Percentiles rank a stretch among this genome's conserved stretches.
Evolutionary conservation across 2,797 vertebrate species (phyloP).

Genomic region (Chaetodon trifasciatus): DNA sequence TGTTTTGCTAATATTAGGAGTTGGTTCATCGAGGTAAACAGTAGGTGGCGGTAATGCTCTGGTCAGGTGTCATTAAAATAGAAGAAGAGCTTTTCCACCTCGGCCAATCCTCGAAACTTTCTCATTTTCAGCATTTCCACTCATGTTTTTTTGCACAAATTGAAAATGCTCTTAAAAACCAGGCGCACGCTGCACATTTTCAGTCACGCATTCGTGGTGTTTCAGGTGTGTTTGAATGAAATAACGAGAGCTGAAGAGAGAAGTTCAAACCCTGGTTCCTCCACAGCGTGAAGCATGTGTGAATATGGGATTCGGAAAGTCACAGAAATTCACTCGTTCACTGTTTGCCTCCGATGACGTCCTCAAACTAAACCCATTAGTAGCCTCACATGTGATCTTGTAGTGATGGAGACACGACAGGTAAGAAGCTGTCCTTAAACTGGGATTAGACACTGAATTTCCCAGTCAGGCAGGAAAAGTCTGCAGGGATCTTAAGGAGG

Average conservation of each 20-base stretch:
- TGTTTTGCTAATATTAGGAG: neutral
- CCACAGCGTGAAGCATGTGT: neutral
- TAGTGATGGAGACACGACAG: conserved; percentile 20
- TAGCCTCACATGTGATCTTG: conserved; percentile 25
- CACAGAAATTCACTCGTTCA: neutral
- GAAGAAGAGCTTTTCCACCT: too few relatives aligned
- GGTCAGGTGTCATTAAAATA: too few relatives aligned
- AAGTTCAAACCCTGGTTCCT: neutral
- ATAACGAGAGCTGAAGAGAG: too few relatives aligned
- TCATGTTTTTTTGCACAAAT: neutral
- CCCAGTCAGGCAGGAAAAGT: neutral
- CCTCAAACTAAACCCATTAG: conserved; percentile 19
- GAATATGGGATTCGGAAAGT: neutral
- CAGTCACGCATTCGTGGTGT: too few relatives aligned
- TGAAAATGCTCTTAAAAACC: too few relatives aligned
- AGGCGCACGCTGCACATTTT: too few relatives aligned
- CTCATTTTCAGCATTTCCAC: too few relatives aligned
- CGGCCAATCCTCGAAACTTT: too few relatives aligned
- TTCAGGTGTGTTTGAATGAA: too few relatives aligned
- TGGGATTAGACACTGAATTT: neutral
- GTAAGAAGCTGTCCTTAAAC: neutral
- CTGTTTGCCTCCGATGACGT: neutral
- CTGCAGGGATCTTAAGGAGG: neutral
- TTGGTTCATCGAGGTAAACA: too few relatives aligned
- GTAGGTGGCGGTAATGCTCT: too few relatives aligned